phyloP scores from a whole-genome alignment of 2,113 vertebrate genomes.

The Callospermophilus lateralis region DNA sequence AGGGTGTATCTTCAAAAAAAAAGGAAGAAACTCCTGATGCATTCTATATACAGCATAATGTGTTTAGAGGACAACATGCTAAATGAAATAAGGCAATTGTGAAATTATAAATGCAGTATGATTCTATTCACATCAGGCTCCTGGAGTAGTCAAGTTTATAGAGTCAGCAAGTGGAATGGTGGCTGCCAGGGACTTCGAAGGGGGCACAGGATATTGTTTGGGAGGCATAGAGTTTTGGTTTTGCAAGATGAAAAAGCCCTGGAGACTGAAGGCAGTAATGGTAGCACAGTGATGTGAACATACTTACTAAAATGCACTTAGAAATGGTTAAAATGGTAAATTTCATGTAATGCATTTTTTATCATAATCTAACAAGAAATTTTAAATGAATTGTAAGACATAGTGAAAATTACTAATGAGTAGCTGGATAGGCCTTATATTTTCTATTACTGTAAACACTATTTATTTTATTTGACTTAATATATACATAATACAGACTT shows the following conservation, averaged over 20 bases:
- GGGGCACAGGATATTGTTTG: neutral
- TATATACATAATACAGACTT: accelerated
- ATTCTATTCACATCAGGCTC: neutral
- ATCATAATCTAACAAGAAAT: neutral
- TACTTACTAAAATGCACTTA: neutral
- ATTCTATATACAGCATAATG: neutral
- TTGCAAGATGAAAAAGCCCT: neutral
- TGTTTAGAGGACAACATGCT: neutral
- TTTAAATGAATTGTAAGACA: slow-evolving; percentile 54
- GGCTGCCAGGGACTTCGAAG: accelerated
- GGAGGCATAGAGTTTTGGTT: neutral
- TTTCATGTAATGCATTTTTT: neutral
- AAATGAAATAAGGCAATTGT: neutral
- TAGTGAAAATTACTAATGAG: slow-evolving; percentile 61
- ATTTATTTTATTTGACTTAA: slow-evolving; percentile 31
- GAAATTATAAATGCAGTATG: neutral
- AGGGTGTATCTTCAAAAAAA: neutral
- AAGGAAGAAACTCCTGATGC: neutral
- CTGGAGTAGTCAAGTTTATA: neutral
- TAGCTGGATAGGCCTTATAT: slow-evolving; percentile 61
- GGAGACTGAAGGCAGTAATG: neutral
- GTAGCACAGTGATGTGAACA: neutral
- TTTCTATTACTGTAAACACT: slow-evolving; percentile 33
- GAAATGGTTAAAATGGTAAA: neutral
- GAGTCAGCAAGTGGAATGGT: neutral